These are phyloP conservation scores for Agrotis segetum DNA, from an alignment of 2,888 invertebrate species.

Conservation along the genomic window DNA sequence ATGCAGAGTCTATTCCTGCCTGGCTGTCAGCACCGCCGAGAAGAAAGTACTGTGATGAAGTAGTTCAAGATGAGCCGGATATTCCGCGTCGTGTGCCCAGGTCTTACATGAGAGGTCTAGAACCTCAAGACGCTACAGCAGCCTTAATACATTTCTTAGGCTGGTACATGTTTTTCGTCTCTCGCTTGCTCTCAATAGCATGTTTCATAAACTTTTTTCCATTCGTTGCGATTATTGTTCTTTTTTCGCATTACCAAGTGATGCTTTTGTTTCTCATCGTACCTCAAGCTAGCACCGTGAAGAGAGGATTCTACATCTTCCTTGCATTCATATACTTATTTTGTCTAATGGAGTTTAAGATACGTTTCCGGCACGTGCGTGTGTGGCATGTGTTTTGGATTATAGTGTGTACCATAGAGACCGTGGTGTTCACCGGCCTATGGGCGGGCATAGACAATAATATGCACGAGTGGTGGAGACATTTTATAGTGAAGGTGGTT, in stretches of 20 bases:
- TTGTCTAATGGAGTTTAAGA: constrained; percentile 95
- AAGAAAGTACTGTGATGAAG: constrained; percentile 80
- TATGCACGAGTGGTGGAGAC: constrained; percentile 93
- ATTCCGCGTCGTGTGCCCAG: constrained; percentile 84
- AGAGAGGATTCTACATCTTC: constrained; percentile 92
- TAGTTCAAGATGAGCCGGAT: constrained; percentile 82
- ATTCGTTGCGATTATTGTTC: constrained; percentile 90
- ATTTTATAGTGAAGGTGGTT: constrained; percentile 92
- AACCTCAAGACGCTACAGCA: constrained; percentile 94
- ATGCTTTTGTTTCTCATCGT: constrained; percentile 93
- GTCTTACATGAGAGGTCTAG: constrained; percentile 92
- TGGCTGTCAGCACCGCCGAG: constrained; percentile 89
- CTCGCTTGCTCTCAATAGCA: constrained; percentile 93
- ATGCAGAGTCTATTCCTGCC: constrained; percentile 89
- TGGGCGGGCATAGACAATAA: constrained; percentile 90
- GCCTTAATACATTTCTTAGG: constrained; percentile 93
- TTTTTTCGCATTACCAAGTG: constrained; percentile 92
- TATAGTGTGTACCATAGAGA: constrained; percentile 92
- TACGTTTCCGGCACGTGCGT: constrained; percentile 94
- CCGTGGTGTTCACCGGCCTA: constrained; percentile 92
- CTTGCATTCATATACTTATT: constrained; percentile 94
- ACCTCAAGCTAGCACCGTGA: constrained; percentile 90
- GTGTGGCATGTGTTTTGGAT: constrained; percentile 93
- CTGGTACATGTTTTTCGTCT: constrained; percentile 94
- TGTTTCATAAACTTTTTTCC: constrained; percentile 93